Percentiles rank a stretch among this genome's conserved stretches.
Conservation (phyloP, 2,797 vertebrate genomes). For the Clarias platycephalus region DNA sequence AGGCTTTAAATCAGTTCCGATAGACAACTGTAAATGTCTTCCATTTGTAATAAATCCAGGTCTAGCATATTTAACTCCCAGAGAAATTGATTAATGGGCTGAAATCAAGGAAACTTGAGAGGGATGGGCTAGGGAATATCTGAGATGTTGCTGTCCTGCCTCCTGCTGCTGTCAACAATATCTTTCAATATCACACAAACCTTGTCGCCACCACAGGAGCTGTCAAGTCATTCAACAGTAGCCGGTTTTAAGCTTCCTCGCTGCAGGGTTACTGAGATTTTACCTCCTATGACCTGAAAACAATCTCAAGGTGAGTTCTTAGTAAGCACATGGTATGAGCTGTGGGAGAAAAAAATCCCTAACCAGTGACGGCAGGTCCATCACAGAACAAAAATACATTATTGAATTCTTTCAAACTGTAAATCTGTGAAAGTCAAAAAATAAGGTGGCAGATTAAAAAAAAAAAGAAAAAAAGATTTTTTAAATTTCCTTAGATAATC, state of each 20-base stretch:
- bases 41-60: not conserved
- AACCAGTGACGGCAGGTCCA: not conserved
- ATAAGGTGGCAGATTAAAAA: not conserved
- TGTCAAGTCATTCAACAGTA: not conserved
- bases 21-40: not conserved
- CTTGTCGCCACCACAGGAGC: not conserved
- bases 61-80: not conserved
- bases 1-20: not conserved
- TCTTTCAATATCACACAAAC: not conserved
- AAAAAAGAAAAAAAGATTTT: too few species aligned
- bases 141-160: not conserved
- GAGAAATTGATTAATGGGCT: not conserved
- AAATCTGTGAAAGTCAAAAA: not conserved
- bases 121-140: too few species aligned
- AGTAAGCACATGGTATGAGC: not conserved
- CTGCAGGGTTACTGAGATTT: not conserved
- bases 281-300: not conserved
- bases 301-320: not conserved
- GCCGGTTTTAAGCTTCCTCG: not conserved
- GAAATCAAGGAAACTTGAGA: not conserved
- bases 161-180: not conserved
- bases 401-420: not conserved
- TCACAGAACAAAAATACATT: not conserved
- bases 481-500: too few species aligned
- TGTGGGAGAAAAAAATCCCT: not conserved